Conservation (phyloP, 2,113 vertebrate genomes). For the Eurystomus gularis region DNA sequence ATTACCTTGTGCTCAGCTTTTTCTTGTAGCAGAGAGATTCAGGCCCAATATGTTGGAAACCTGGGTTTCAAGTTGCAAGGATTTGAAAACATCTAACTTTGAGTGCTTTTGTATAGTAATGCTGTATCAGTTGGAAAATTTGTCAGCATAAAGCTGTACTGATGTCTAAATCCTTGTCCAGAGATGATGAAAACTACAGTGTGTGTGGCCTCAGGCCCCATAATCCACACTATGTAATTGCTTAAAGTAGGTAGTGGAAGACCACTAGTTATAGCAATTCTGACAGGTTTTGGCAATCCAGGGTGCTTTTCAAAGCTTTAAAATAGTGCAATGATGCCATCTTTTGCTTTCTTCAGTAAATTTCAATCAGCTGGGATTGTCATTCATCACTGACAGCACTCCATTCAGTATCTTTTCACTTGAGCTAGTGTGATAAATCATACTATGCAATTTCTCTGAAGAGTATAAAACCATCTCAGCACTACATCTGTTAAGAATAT, state of each 20-base stretch:
- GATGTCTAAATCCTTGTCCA: background rate
- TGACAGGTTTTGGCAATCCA: background rate
- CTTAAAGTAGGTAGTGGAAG: background rate
- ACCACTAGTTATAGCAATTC: background rate
- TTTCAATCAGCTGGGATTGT: background rate
- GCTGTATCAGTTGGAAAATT: background rate
- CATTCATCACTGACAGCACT: background rate
- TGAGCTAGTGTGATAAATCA: conserved; percentile 20
- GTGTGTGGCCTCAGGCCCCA: background rate
- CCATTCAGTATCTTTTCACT: background rate
- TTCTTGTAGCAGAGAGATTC: background rate
- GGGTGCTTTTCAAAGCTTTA: background rate
- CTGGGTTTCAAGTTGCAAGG: background rate
- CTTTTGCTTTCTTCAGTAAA: background rate
- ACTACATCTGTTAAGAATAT: conserved; percentile 37
- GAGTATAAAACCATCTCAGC: background rate
- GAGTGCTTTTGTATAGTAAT: background rate
- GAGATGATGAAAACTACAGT: background rate
- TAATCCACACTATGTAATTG: background rate
- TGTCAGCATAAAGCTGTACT: background rate
- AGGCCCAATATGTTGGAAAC: background rate
- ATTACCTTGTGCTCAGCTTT: background rate
- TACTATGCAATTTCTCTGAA: background rate
- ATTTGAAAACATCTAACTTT: background rate
- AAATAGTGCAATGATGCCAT: background rate